Conservation (phyloP, 2,888 invertebrate species). For the Cactoblastis cactorum region DNA sequence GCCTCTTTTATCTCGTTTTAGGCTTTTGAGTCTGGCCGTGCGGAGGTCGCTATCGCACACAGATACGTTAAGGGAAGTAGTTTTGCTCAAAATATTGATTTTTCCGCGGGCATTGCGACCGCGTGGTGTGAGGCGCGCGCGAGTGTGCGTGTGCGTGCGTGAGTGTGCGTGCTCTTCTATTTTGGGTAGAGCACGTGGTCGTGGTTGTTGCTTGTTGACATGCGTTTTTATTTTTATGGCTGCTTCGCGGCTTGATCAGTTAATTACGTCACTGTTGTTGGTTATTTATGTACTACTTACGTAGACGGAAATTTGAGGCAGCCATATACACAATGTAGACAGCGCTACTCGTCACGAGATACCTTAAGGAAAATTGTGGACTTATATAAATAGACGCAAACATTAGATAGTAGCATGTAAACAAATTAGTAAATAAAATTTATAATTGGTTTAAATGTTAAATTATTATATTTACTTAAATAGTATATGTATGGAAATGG, state of each 20-base stretch:
- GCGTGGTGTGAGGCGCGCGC: constrained; percentile 40
- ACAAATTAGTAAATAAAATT: too few relatives aligned
- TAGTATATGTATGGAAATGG: too few relatives aligned
- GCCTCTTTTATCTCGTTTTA: constrained; percentile 29
- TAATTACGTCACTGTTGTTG: constrained; percentile 60
- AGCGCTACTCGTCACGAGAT: too few relatives aligned
- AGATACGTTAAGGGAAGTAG: constrained; percentile 68
- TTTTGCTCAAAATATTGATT: constrained; percentile 80
- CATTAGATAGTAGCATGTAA: too few relatives aligned
- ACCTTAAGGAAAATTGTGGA: too few relatives aligned
- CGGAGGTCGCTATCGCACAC: constrained; percentile 57
- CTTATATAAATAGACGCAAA: too few relatives aligned
- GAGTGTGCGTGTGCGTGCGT: constrained; percentile 28
- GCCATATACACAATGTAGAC: too few relatives aligned
- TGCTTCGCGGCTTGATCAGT: constrained; percentile 50
- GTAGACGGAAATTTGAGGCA: neutral
- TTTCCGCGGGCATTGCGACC: constrained; percentile 66
- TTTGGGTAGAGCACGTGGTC: constrained; percentile 75
- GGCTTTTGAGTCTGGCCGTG: constrained; percentile 33
- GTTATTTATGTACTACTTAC: constrained; percentile 27
- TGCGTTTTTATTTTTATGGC: constrained; percentile 73
- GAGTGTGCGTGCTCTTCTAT: constrained; percentile 62
- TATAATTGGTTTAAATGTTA: too few relatives aligned
- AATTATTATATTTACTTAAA: too few relatives aligned
- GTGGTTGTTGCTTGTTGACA: constrained; percentile 75